These are phyloP conservation scores for Canis aureus DNA, from an alignment of 2,113 vertebrate species.

Conservation along the genomic window DNA sequence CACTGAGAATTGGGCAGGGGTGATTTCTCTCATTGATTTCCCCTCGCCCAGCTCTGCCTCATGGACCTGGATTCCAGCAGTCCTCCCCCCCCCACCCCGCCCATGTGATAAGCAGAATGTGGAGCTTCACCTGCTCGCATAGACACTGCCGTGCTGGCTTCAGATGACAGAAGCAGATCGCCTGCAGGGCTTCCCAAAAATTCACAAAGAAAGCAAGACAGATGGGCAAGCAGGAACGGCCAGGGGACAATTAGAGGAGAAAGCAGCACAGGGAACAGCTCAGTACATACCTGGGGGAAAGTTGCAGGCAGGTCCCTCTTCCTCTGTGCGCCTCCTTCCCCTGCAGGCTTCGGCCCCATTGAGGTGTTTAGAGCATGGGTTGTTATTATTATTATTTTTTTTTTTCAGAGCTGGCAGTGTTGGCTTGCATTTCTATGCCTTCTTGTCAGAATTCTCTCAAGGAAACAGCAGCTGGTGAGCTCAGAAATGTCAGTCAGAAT, in stretches of 20 bases:
- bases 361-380: slow-evolving; percentile 30
- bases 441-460: slow-evolving; percentile 79
- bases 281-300: slow-evolving; percentile 77
- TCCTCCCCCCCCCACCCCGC: neutral
- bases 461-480: slow-evolving; percentile 80
- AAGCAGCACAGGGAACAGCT: neutral
- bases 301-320: slow-evolving; percentile 68
- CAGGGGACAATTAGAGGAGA: slow-evolving; percentile 75
- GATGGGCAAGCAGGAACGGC: slow-evolving; percentile 75
- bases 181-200: slow-evolving; percentile 69
- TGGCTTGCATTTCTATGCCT: slow-evolving; percentile 69
- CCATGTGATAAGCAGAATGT: slow-evolving; percentile 28
- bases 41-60: neutral
- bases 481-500: slow-evolving; percentile 82
- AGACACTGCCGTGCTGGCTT: slow-evolving; percentile 44
- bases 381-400: slow-evolving; percentile 63
- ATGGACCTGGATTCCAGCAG: neutral
- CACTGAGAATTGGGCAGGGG: neutral
- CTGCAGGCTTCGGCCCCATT: slow-evolving; percentile 26
- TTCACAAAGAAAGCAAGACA: slow-evolving; percentile 78
- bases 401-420: slow-evolving; percentile 68
- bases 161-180: slow-evolving; percentile 67
- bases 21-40: neutral
- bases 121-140: slow-evolving; percentile 55
- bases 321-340: slow-evolving; percentile 47